Conservation (phyloP, 2,113 vertebrate genomes). For the Rhineura floridana region DNA sequence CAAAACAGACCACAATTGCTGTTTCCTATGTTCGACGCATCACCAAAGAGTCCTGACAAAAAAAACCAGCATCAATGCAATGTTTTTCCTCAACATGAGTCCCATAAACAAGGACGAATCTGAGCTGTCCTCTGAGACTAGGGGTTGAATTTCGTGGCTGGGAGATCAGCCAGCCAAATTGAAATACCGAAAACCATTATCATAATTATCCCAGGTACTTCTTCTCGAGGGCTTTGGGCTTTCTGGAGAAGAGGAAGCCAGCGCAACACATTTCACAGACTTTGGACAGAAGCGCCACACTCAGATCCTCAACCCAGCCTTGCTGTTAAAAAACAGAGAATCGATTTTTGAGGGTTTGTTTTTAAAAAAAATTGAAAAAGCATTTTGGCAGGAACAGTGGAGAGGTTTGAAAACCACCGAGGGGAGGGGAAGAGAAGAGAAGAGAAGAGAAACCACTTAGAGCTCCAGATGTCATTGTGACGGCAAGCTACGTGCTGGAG, state of each 20-base stretch:
- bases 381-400: neutral
- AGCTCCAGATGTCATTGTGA: neutral
- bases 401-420: fast-evolving
- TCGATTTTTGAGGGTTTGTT: neutral
- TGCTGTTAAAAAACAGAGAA: neutral
- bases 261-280: neutral
- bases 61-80: slow-evolving; percentile 62
- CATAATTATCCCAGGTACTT: slow-evolving; percentile 75
- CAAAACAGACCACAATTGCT: neutral
- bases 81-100: slow-evolving; percentile 76
- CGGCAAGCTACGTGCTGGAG: neutral
- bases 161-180: slow-evolving; percentile 73
- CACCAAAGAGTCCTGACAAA: slow-evolving; percentile 71
- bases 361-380: fast-evolving
- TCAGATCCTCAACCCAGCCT: neutral
- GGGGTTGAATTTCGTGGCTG: slow-evolving; percentile 79
- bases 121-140: slow-evolving; percentile 69
- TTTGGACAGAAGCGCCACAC: neutral
- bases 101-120: slow-evolving; percentile 78
- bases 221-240: slow-evolving; percentile 47
- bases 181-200: slow-evolving; percentile 79
- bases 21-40: slow-evolving; percentile 67
- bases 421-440: neutral
- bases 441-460: no score
- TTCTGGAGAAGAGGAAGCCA: neutral